Base-by-base conservation (phyloP, 2,113 vertebrate species). In the Machaerirhynchus nigripectus region DNA sequence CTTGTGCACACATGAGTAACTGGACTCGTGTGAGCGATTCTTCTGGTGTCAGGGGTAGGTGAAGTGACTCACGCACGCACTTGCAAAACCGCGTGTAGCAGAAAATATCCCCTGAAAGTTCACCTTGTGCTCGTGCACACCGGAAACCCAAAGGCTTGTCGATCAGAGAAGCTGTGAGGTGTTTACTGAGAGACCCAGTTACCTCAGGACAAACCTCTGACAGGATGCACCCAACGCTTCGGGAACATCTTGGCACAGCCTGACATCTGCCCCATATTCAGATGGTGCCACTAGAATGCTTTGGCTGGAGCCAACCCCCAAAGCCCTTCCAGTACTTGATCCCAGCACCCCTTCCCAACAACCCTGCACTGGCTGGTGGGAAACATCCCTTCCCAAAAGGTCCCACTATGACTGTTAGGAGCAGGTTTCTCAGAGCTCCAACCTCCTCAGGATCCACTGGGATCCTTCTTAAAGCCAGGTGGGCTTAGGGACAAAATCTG, bases 81-180 rank as follows among this genome's bases (percentile, higher is more conserved):
- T 80, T 67, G 79, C 82, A 86, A 78, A 89, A 82, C 95, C 16
- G 1, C 40, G 7, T 2, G 26, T 31, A 79, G 87, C 93, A 96
- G 95, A 96, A 95, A 96, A 96, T 97, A 96, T 60, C 90, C 90
- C 92, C 93, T 2, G 80, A 96, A 97, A 96, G 95, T 96, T 96
- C 95, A 95, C 76, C 71, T 59, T 96, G 96, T 95, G 69, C 92
- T 92, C 7, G 5, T 84, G 76, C 6, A 35, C 40, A 65, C 90
- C 88, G 86, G 95, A 96, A 96, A 90, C 93, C 60, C 92, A 56
- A 47, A 65, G 37, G 13, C 64, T 77, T 47, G 77, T 86, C 21
- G 1, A 67, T 59, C 47, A 84, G 60, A 96, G 64, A 90, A 61
- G 77, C 78, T 6, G 15, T 4, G 13, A 91, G 83, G 90, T 95